Conservation (phyloP, 2,113 vertebrate species). For the Zosterops japonicus region DNA sequence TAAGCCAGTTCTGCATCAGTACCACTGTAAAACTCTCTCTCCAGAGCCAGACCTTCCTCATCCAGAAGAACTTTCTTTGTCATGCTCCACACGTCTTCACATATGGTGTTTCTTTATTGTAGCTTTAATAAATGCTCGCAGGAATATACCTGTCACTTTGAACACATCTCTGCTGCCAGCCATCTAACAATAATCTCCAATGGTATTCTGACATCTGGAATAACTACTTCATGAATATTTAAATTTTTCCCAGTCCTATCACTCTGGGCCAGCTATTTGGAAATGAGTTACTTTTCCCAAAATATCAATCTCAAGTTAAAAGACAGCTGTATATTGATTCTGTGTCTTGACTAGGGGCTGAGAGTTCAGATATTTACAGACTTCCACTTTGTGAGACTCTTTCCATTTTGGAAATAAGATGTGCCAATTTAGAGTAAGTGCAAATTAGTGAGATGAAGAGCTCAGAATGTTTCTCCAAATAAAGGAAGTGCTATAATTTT, state of each 20-base stretch:
- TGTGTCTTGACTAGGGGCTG: neutral
- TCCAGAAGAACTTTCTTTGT: neutral
- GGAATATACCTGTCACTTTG: neutral
- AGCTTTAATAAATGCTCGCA: neutral
- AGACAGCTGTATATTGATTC: neutral
- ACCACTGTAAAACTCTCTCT: neutral
- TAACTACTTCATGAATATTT: neutral
- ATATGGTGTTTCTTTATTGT: neutral
- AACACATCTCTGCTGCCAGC: neutral
- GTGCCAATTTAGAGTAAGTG: constrained; percentile 22
- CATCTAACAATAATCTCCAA: neutral
- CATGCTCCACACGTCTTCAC: fast-evolving
- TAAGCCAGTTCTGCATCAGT: neutral
- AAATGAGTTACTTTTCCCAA: neutral
- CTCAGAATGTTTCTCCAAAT: neutral
- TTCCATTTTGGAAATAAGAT: neutral
- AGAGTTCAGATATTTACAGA: constrained; percentile 34
- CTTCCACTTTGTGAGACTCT: neutral
- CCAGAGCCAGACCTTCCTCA: neutral
- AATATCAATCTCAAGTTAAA: neutral
- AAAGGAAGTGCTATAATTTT: constrained; percentile 28
- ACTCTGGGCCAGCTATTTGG: neutral
- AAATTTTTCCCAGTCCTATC: neutral
- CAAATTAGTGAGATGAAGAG: constrained; percentile 27
- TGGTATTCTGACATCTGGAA: neutral